Evolutionary conservation across 1,140 invertebrate species (phyloP).

Genomic region (Proctacanthus coquilletti): DNA sequence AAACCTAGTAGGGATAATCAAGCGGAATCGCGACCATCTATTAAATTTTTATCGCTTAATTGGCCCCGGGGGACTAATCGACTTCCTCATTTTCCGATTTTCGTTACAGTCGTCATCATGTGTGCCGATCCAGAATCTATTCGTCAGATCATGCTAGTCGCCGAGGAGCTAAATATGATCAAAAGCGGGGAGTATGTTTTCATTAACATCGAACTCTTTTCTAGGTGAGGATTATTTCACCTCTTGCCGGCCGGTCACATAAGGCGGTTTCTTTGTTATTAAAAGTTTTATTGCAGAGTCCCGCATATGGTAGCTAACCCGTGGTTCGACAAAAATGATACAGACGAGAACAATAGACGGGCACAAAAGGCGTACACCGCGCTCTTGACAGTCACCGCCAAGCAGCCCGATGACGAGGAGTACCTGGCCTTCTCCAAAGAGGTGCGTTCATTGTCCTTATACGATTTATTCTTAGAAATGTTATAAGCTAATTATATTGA

Average conservation of each 20-base stretch:
- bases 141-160: slow-evolving; percentile 75
- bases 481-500: slow-evolving; percentile 5
- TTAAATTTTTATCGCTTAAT: too few relatives aligned
- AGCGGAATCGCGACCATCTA: too few relatives aligned
- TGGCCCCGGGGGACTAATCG: slow-evolving; percentile 2
- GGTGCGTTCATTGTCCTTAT: slow-evolving; percentile 30
- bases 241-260: too few relatives aligned
- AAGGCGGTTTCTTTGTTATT: slow-evolving; percentile 4
- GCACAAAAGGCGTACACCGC: slow-evolving; percentile 80
- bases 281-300: slow-evolving; percentile 13
- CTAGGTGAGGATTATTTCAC: slow-evolving; percentile 55
- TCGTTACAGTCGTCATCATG: slow-evolving; percentile 78
- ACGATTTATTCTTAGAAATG: neutral
- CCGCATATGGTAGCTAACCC: slow-evolving; percentile 37
- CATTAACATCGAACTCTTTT: slow-evolving; percentile 93
- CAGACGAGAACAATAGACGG: slow-evolving; percentile 60
- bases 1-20: too few relatives aligned
- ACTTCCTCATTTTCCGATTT: slow-evolving; percentile 11
- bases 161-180: slow-evolving; percentile 83
- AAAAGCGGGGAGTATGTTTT: slow-evolving; percentile 94
- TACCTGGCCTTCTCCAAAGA: slow-evolving; percentile 62
- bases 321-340: slow-evolving; percentile 72
- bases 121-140: slow-evolving; percentile 82
- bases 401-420: slow-evolving; percentile 62
- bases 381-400: slow-evolving; percentile 74